A percentile compares a stretch with the other conserved stretches of the same genome.
Conservation (phyloP, 2,797 vertebrate species). For the Adrianichthys oophorus region DNA sequence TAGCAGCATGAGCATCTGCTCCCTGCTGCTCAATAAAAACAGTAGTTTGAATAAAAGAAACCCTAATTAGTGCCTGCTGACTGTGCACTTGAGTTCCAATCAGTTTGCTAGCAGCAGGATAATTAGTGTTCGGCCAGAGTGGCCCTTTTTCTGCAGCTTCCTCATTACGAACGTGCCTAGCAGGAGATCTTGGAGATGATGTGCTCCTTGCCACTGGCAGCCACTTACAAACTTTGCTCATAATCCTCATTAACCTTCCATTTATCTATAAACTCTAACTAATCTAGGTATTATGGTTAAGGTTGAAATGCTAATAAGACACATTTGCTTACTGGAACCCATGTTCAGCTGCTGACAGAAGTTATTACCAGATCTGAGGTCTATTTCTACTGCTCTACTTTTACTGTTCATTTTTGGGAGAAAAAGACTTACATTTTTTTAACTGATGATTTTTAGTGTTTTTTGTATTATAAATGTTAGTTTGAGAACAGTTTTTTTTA, state of each 20-base stretch:
- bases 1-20: conserved; percentile 55
- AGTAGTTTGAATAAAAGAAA: conserved; percentile 73
- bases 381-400: background rate
- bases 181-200: conserved; percentile 69
- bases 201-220: conserved; percentile 52
- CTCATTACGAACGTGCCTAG: conserved; percentile 59
- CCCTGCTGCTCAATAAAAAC: conserved; percentile 73
- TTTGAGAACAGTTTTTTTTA: no score
- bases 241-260: conserved; percentile 71
- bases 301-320: conserved; percentile 65
- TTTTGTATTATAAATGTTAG: no score
- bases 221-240: conserved; percentile 57
- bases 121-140: conserved; percentile 69
- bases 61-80: conserved; percentile 75
- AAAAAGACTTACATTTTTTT: no score
- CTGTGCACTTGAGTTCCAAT: conserved; percentile 71
- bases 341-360: conserved; percentile 43
- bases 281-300: conserved; percentile 65
- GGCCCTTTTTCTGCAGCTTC: conserved; percentile 47
- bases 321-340: conserved; percentile 45
- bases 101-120: conserved; percentile 66
- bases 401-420: no score
- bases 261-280: conserved; percentile 55
- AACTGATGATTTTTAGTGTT: no score
- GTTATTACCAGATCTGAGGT: conserved; percentile 22